Percentiles rank a stretch among this genome's conserved stretches.
Evolutionary conservation across 2,113 vertebrate species (phyloP).

Genomic region (Daphoenositta chrysoptera): DNA sequence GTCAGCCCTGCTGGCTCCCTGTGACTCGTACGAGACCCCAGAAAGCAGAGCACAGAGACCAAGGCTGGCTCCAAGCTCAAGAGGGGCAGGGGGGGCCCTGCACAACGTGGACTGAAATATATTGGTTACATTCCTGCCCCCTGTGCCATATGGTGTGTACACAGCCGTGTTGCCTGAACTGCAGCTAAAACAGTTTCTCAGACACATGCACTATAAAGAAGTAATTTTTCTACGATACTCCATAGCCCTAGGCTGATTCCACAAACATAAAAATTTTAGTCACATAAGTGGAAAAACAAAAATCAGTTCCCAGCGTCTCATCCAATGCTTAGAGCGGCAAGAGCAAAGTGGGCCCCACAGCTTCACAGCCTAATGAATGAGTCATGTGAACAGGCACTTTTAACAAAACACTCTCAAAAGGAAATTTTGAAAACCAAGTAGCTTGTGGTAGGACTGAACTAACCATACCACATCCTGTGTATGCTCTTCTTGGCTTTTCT

Average conservation of each 20-base stretch:
- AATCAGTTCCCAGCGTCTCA: background rate
- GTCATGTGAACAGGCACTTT: background rate
- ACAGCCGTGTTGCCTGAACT: rapidly evolving
- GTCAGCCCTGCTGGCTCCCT: rapidly evolving
- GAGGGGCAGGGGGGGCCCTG: background rate
- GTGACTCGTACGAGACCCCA: rapidly evolving
- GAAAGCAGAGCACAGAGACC: background rate
- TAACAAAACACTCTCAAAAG: background rate
- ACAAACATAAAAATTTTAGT: background rate
- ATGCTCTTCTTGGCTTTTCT: background rate
- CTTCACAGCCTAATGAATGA: background rate
- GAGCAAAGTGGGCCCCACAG: background rate
- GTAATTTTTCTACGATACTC: background rate
- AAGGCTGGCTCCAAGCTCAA: rapidly evolving
- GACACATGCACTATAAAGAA: background rate
- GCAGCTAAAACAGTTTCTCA: background rate
- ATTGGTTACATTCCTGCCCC: background rate
- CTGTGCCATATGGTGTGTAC: rapidly evolving
- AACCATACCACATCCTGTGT: background rate
- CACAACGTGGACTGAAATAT: background rate
- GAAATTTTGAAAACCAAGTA: background rate
- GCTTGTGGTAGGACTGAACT: background rate
- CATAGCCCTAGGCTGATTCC: background rate
- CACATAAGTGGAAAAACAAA: background rate
- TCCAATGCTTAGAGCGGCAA: background rate